phyloP scores from a whole-genome alignment of 2,888 invertebrate genomes.

The Cremastinae sp. region DNA sequence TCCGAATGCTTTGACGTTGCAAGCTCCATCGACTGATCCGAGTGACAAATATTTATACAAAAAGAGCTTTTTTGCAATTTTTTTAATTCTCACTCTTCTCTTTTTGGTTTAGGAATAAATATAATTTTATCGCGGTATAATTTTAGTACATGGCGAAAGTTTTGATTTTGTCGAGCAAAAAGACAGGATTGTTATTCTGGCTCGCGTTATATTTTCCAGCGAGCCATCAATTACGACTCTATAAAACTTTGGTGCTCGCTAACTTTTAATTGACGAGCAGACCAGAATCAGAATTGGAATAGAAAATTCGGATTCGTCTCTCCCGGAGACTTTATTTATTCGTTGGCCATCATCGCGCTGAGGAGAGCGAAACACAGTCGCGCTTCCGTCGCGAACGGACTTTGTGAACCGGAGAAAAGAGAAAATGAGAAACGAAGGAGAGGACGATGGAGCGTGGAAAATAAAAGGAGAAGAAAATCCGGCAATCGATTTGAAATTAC shows the following conservation, averaged over 20 bases:
- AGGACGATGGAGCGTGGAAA: neutral
- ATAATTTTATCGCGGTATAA: too few species aligned
- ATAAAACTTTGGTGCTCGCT: conserved; percentile 30
- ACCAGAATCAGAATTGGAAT: conserved; percentile 43
- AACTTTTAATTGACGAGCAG: conserved; percentile 52
- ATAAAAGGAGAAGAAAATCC: too few species aligned
- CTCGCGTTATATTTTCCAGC: neutral
- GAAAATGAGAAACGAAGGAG: neutral
- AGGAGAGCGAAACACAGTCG: neutral
- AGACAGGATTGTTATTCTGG: neutral
- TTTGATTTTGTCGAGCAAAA: neutral
- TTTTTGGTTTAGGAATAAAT: too few species aligned
- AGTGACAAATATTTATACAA: conserved; percentile 12
- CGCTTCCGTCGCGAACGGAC: conserved; percentile 2
- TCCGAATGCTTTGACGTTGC: conserved; percentile 46
- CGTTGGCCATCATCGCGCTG: conserved; percentile 45
- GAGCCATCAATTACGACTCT: conserved; percentile 39
- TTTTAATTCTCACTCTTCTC: too few species aligned
- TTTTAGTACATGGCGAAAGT: too few species aligned
- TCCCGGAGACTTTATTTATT: conserved; percentile 53
- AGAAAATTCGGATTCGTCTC: conserved; percentile 43
- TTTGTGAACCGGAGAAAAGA: neutral
- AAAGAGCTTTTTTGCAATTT: too few species aligned
- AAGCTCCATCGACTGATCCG: conserved; percentile 17
- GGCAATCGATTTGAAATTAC: too few species aligned